Percentiles rank a stretch among this genome's conserved stretches.
Conservation (phyloP, 2,888 invertebrate genomes). For the Lepidocyrtinus sp. region DNA sequence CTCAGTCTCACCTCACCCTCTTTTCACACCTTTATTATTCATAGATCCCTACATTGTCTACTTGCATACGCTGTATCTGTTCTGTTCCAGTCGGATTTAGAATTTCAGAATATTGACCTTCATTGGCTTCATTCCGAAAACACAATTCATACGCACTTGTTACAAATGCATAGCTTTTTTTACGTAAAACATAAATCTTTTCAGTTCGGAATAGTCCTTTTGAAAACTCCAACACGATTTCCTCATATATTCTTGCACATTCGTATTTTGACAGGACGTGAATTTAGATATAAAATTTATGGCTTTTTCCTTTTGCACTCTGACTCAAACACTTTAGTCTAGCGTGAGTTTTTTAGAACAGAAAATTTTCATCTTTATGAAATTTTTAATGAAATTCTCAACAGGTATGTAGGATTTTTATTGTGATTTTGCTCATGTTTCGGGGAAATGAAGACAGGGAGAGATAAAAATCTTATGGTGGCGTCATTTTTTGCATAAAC, state of each 20-base stretch:
- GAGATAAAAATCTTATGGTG: too few species aligned
- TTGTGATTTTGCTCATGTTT: conserved; percentile 18
- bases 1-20: conserved; percentile 14
- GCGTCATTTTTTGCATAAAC: too few species aligned
- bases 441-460: too few species aligned
- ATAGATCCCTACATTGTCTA: too few species aligned
- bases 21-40: conserved; percentile 44
- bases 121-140: conserved; percentile 28
- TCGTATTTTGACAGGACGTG: conserved; percentile 42
- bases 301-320: conserved; percentile 13
- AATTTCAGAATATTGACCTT: conserved; percentile 29
- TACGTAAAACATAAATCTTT: conserved; percentile 5
- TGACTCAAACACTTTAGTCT: neutral
- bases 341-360: neutral
- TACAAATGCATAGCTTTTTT: conserved; percentile 35
- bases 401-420: conserved; percentile 25
- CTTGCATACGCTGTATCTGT: too few species aligned
- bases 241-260: conserved; percentile 5
- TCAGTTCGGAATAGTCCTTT: conserved; percentile 24
- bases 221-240: conserved; percentile 42
- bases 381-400: conserved; percentile 22
- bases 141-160: neutral
- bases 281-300: conserved; percentile 44
- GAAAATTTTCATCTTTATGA: conserved; percentile 23
- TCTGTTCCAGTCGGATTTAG: neutral